Evolutionary conservation across 2,888 invertebrate species (phyloP).

Genomic region (Ectemnius lituratus): DNA sequence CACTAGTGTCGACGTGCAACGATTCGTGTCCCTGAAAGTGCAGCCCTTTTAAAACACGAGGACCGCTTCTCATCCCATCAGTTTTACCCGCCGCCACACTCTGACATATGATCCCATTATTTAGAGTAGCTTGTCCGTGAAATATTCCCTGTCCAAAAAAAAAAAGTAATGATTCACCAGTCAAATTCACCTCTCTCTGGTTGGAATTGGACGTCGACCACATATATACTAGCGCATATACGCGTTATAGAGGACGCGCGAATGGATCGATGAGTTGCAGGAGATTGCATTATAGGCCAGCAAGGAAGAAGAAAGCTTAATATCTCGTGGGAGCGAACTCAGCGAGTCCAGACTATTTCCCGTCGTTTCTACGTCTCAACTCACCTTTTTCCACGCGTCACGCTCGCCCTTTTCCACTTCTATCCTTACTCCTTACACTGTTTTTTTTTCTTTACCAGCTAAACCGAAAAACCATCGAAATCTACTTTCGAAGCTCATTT

Average conservation of each 20-base stretch:
- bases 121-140: no score
- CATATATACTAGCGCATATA: constrained; percentile 3
- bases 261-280: constrained; percentile 49
- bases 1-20: neutral
- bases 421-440: no score
- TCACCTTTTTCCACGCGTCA: neutral
- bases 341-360: constrained; percentile 57
- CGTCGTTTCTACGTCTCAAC: constrained; percentile 32
- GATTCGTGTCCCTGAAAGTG: no score
- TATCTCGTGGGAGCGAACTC: constrained; percentile 61
- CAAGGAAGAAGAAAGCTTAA: constrained; percentile 34
- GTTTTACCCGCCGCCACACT: no score
- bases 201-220: constrained; percentile 29
- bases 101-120: no score
- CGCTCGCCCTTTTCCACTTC: neutral
- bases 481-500: no score
- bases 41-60: no score
- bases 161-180: constrained; percentile 25
- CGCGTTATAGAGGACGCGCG: constrained; percentile 26
- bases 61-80: no score
- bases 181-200: constrained; percentile 26
- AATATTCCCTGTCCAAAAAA: neutral
- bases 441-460: no score
- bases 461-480: no score
- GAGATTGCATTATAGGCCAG: constrained; percentile 47